phyloP scores from a whole-genome alignment of 2,113 vertebrate species.

The Nibea albiflora region DNA sequence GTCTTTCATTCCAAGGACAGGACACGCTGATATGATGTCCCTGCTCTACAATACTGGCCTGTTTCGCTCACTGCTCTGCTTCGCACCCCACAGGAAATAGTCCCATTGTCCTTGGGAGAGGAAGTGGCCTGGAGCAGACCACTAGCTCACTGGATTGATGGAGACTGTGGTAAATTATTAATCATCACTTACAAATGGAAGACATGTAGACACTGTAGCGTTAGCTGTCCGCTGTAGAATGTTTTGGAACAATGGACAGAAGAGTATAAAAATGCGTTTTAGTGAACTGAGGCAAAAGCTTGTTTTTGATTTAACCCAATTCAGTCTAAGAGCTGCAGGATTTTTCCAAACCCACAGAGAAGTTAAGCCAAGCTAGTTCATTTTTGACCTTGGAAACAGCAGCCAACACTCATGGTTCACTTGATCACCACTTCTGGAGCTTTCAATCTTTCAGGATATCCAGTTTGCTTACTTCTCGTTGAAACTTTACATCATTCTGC shows the following conservation, averaged over 20 bases:
- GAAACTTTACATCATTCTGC: background rate
- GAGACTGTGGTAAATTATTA: constrained; percentile 76
- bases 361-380: background rate
- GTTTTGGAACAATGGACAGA: constrained; percentile 43
- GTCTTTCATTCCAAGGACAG: constrained; percentile 54
- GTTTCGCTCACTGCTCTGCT: constrained; percentile 42
- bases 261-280: constrained; percentile 3
- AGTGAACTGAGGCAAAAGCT: too few species aligned
- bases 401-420: background rate
- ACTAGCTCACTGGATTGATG: constrained; percentile 51
- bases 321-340: background rate
- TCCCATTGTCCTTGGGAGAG: constrained; percentile 76
- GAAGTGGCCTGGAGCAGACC: constrained; percentile 72
- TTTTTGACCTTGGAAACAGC: background rate
- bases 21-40: constrained; percentile 62
- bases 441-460: background rate
- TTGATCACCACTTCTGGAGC: background rate
- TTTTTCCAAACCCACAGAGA: background rate
- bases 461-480: background rate
- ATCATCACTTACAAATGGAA: constrained; percentile 63
- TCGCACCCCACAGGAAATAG: constrained; percentile 69
- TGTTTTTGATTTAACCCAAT: background rate
- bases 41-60: constrained; percentile 68
- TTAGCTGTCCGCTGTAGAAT: constrained; percentile 31
- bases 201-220: constrained; percentile 28